Conservation (phyloP, 2,888 invertebrate genomes). For the Eumacrocentrus americanus region DNA sequence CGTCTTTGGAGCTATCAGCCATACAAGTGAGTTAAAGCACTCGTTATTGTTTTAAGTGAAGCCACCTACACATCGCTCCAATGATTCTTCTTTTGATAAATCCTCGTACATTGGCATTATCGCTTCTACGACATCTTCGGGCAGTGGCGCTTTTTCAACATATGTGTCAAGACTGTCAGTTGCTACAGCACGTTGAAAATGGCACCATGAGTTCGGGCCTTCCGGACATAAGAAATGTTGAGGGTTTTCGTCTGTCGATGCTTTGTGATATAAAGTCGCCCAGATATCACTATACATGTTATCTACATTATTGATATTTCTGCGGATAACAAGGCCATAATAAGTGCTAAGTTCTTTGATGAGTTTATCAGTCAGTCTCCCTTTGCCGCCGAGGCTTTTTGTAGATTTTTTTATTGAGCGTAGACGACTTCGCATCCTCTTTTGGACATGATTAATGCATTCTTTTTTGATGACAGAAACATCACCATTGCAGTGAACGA, state of each 20-base stretch:
- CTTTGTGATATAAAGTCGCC: slow-evolving; percentile 38
- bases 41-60: slow-evolving; percentile 27
- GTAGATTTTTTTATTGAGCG: slow-evolving; percentile 30
- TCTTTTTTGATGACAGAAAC: slow-evolving; percentile 32
- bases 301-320: slow-evolving; percentile 37
- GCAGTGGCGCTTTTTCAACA: slow-evolving; percentile 11
- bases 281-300: slow-evolving; percentile 40
- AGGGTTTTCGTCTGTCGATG: slow-evolving; percentile 40
- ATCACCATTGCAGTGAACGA: slow-evolving; percentile 29
- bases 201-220: slow-evolving; percentile 40
- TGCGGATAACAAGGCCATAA: slow-evolving; percentile 42
- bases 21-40: slow-evolving; percentile 31
- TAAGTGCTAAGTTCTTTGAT: slow-evolving; percentile 41
- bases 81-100: slow-evolving; percentile 28
- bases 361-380: slow-evolving; percentile 36
- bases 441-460: slow-evolving; percentile 34
- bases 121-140: slow-evolving; percentile 21
- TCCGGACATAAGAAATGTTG: slow-evolving; percentile 40
- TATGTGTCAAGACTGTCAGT: too few species aligned
- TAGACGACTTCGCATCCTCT: slow-evolving; percentile 35
- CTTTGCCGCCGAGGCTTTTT: slow-evolving; percentile 40
- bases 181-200: slow-evolving; percentile 36
- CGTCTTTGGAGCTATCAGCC: slow-evolving; percentile 29
- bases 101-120: slow-evolving; percentile 23
- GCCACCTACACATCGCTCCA: slow-evolving; percentile 22